A percentile compares a stretch with the other conserved stretches of the same genome.
phyloP scores from a whole-genome alignment of 2,888 invertebrate genomes.

The Eurytoma californica region DNA sequence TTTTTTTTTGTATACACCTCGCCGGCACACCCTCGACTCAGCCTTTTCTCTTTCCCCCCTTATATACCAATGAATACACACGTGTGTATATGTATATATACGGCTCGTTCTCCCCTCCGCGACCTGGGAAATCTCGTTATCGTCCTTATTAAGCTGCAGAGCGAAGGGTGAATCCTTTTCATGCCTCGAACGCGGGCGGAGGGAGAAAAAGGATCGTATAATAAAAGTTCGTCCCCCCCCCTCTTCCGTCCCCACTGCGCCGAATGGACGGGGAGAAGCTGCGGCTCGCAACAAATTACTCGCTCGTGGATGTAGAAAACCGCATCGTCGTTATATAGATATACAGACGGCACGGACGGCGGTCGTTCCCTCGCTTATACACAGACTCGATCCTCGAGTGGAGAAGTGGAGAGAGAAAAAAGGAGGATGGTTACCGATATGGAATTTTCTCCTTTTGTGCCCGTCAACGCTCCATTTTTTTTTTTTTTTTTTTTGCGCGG shows the following conservation, averaged over 20 bases:
- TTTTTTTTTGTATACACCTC: slow-evolving; percentile 17
- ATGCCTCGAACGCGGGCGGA: slow-evolving; percentile 23
- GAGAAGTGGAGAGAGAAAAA: slow-evolving; percentile 7
- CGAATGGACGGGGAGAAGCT: slow-evolving; percentile 11
- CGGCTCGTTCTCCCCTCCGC: slow-evolving; percentile 31
- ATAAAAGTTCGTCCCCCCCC: slow-evolving; percentile 49
- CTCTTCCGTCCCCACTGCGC: not conserved
- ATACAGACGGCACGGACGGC: not conserved
- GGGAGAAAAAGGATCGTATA: slow-evolving; percentile 32
- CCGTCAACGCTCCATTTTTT: not conserved
- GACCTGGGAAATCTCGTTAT: slow-evolving; percentile 67
- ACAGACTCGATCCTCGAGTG: not conserved
- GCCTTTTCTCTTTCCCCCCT: slow-evolving; percentile 22
- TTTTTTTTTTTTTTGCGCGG: not conserved
- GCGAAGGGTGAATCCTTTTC: slow-evolving; percentile 57
- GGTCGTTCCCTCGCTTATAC: not conserved
- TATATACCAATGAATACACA: not conserved
- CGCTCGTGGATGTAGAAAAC: slow-evolving; percentile 37
- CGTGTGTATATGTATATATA: not conserved
- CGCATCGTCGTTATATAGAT: slow-evolving; percentile 12
- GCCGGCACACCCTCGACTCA: slow-evolving; percentile 19
- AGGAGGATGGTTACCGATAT: slow-evolving; percentile 22
- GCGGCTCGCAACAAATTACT: slow-evolving; percentile 50
- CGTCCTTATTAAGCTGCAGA: slow-evolving; percentile 64
- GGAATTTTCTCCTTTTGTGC: slow-evolving; percentile 12